Conservation (phyloP, 2,797 vertebrate genomes). For the Gila robusta region DNA sequence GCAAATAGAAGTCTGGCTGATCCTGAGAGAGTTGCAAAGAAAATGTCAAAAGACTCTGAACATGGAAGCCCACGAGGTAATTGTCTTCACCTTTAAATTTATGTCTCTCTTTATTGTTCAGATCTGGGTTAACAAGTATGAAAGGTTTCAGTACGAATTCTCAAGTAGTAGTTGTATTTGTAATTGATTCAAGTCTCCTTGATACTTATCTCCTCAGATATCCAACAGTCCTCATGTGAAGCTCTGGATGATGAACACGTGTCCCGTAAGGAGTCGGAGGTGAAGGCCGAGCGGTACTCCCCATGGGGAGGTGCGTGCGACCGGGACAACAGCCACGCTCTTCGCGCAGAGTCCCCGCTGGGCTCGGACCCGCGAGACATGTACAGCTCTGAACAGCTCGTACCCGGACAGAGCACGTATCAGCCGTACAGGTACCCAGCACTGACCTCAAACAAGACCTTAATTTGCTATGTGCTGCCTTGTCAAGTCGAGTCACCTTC, state of each 20-base stretch:
- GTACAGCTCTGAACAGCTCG: slow-evolving; percentile 84
- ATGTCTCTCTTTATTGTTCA: background rate
- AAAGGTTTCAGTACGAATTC: background rate
- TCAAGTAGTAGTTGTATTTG: background rate
- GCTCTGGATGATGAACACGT: slow-evolving; percentile 70
- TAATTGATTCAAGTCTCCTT: background rate
- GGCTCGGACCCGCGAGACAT: slow-evolving; percentile 75
- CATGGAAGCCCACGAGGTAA: slow-evolving; percentile 75
- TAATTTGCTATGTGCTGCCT: background rate
- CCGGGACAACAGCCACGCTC: slow-evolving; percentile 68
- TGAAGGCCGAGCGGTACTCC: slow-evolving; percentile 81
- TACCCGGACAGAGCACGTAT: slow-evolving; percentile 78
- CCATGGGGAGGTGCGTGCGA: slow-evolving; percentile 79
- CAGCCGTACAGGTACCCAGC: slow-evolving; percentile 82
- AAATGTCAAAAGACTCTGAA: slow-evolving; percentile 68
- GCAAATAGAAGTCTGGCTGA: slow-evolving; percentile 70
- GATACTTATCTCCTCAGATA: slow-evolving; percentile 64
- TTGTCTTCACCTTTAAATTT: background rate
- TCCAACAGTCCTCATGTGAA: slow-evolving; percentile 73
- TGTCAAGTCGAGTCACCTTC: too few species aligned
- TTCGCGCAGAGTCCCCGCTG: slow-evolving; percentile 72
- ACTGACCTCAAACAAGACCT: background rate
- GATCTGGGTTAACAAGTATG: too few species aligned
- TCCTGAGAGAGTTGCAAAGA: slow-evolving; percentile 72
- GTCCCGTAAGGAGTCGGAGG: slow-evolving; percentile 70